Base-by-base conservation (phyloP, 2,113 vertebrate species). In the Furnarius figulus region DNA sequence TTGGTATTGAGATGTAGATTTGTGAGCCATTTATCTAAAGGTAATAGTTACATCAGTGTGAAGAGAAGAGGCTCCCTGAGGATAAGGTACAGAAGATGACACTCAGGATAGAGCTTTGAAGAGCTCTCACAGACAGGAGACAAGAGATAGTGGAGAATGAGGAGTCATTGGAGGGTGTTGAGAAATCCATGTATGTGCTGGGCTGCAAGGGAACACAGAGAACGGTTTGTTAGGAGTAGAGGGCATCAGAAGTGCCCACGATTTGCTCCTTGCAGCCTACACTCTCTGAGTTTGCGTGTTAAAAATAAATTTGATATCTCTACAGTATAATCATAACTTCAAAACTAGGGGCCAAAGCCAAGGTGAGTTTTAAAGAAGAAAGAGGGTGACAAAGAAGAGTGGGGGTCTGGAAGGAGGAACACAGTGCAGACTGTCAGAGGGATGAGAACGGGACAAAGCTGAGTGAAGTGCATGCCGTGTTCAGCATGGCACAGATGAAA, bases 1-100 rank as follows among this genome's bases (percentile, higher is more conserved):
- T 90, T 91, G 81, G 53, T 89, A 94, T 94, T 95, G 93, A 96
- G 59, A 90, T 94, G 94, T 55, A 97, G 85, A 97, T 96, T 83
- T 91, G 78, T 23, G 30, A 88, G 75, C 85, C 83, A 52, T 90
- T 95, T 73, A 95, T 71, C 87, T 90, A 67, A 74, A 83, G 85
- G 67, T 95, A 94, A 94, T 87, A 91, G 81, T 70, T 77, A 18
- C 58, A 93, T 83, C 72, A 47, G 87, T 91, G 87, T 86, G 93
- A 96, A 95, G 63, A 85, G 35, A 75, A 72, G 67, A 91, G 85
- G 71, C 66, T 95, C 50, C 78, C 85, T 80, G 82, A 96, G 87
- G 85, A 91, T 93, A 91, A 95, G 87, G 93, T 95, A 53, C 37
- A 79, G 93, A 95, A 85, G 78, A 89, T 92, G 87, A 71, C 68